Evolutionary conservation across 1,140 invertebrate species (phyloP).

Genomic region (Hyphantria cunea): DNA sequence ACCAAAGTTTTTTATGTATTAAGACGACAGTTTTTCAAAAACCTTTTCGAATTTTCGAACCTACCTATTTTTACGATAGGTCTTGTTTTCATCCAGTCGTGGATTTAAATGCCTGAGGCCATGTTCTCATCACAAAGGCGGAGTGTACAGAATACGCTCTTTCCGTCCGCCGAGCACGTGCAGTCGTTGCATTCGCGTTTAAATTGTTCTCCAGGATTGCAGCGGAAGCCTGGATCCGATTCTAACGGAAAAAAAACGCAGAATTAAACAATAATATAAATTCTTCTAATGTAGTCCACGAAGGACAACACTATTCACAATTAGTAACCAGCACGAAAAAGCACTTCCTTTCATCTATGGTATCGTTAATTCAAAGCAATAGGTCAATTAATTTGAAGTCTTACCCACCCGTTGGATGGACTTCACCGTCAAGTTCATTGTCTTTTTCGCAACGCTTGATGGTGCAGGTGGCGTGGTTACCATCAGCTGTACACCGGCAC

Average conservation of each 20-base stretch:
- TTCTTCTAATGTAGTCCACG: too few species aligned
- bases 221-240: slow-evolving; percentile 69
- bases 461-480: slow-evolving; percentile 72
- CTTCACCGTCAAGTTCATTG: slow-evolving; percentile 26
- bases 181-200: slow-evolving; percentile 80
- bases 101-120: not conserved
- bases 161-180: slow-evolving; percentile 79
- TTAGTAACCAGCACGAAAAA: too few species aligned
- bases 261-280: too few species aligned
- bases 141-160: slow-evolving; percentile 72
- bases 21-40: too few species aligned
- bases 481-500: slow-evolving; percentile 71
- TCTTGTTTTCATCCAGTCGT: not conserved
- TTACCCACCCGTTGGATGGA: slow-evolving; percentile 37
- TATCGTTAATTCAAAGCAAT: too few species aligned
- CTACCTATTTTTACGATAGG: not conserved
- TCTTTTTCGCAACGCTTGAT: slow-evolving; percentile 51
- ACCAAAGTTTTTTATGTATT: too few species aligned
- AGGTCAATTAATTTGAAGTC: not conserved
- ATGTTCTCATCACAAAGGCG: slow-evolving; percentile 63
- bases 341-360: too few species aligned
- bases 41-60: too few species aligned
- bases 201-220: slow-evolving; percentile 80
- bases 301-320: too few species aligned
- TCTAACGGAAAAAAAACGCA: slow-evolving; percentile 37